Evolutionary conservation across 2,113 vertebrate genomes (phyloP).

Genomic region (Leiothrix lutea): DNA sequence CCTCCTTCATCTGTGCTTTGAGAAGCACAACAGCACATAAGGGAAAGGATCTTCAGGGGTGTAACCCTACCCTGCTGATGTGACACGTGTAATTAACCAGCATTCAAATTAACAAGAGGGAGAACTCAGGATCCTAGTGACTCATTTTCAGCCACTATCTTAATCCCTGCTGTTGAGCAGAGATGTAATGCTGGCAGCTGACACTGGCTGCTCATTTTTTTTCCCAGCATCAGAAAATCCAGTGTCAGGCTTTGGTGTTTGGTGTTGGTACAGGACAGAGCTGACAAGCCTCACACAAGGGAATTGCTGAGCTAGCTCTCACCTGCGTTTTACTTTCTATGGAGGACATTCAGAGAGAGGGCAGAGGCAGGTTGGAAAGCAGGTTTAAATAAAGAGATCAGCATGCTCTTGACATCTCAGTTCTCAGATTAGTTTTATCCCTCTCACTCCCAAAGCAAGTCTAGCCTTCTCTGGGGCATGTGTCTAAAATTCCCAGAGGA

Average conservation of each 20-base stretch:
- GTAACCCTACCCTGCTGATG: not conserved
- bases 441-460: not conserved
- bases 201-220: not conserved
- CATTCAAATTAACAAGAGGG: not conserved
- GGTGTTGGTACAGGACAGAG: not conserved
- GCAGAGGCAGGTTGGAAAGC: not conserved
- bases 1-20: not conserved
- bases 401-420: not conserved
- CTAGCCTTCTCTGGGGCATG: not conserved
- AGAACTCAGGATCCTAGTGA: not conserved
- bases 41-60: not conserved
- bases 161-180: not conserved
- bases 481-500: not conserved
- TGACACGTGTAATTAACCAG: slow-evolving; percentile 15
- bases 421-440: not conserved
- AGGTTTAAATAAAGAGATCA: not conserved
- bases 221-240: not conserved
- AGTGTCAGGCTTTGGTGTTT: not conserved
- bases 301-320: not conserved
- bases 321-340: not conserved
- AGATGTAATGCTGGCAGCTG: not conserved
- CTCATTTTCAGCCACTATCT: not conserved
- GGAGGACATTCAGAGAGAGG: not conserved
- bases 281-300: not conserved
- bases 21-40: not conserved